Evolutionary conservation across 2,888 invertebrate genomes (phyloP).

Genomic region (Dysmachus trigonus): DNA sequence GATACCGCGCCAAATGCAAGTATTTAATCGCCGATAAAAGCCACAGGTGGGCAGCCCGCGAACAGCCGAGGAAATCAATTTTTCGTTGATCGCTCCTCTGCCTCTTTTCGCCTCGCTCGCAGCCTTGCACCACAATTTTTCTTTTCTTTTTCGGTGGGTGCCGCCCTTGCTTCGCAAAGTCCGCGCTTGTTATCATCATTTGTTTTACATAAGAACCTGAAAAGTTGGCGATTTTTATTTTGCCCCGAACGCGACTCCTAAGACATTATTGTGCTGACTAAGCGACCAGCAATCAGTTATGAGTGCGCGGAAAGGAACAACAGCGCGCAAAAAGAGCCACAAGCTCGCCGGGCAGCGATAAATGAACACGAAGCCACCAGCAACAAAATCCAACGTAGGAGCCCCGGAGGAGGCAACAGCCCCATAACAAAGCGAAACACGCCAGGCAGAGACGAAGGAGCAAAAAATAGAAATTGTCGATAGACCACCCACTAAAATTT

Average conservation of each 20-base stretch:
- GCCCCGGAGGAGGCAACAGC: constrained; percentile 36
- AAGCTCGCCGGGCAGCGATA: constrained; percentile 24
- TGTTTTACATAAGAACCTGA: constrained; percentile 35
- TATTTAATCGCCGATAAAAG: constrained; percentile 39
- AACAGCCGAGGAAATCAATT: constrained; percentile 21
- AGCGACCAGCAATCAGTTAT: constrained; percentile 26
- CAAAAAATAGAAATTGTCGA: constrained; percentile 27
- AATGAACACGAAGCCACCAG: constrained; percentile 37
- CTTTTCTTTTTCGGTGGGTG: background rate
- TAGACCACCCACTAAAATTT: constrained; percentile 42
- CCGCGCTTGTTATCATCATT: constrained; percentile 23
- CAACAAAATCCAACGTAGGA: constrained; percentile 27
- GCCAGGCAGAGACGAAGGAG: background rate
- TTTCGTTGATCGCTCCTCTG: background rate
- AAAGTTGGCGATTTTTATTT: constrained; percentile 15
- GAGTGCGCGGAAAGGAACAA: background rate
- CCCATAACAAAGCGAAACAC: constrained; percentile 37
- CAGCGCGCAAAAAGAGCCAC: background rate
- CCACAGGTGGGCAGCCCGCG: constrained; percentile 30
- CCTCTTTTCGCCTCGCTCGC: background rate
- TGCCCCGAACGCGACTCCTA: background rate
- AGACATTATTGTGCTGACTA: constrained; percentile 6
- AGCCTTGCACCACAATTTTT: background rate
- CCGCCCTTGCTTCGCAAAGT: background rate
- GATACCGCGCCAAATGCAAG: constrained; percentile 42